Conservation (phyloP, 92 coral and sea anemone species). For the Actinostola sp. region DNA sequence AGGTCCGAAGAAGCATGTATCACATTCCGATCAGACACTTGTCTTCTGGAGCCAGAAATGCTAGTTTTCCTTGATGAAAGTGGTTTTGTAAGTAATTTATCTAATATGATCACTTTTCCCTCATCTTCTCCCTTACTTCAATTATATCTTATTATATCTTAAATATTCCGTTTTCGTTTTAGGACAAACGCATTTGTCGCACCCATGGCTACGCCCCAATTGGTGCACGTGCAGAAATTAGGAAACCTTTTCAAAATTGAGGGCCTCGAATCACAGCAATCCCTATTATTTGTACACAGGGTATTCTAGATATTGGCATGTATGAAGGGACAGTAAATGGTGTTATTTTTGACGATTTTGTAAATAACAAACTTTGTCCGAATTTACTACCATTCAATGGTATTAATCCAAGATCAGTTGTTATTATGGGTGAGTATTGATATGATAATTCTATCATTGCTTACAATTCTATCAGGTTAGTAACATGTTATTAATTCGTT, state of each 20-base stretch:
- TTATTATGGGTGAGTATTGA: constrained; percentile 28
- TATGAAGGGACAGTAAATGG: constrained; percentile 47
- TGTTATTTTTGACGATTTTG: constrained; percentile 34
- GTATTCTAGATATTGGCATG: constrained; percentile 50
- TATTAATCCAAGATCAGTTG: constrained; percentile 57
- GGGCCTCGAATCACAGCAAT: constrained; percentile 64
- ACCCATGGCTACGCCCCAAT: constrained; percentile 43
- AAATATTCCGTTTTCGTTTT: too few relatives aligned
- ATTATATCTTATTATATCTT: constrained; percentile 4
- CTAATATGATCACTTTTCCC: constrained; percentile 15
- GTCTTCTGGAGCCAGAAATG: constrained; percentile 42
- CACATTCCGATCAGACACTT: constrained; percentile 22
- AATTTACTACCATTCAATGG: constrained; percentile 58
- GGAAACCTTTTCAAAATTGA: constrained; percentile 35
- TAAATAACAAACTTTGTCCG: constrained; percentile 45
- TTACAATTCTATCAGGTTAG: too few relatives aligned
- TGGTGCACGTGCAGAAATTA: constrained; percentile 46
- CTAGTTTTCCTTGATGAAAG: constrained; percentile 34
- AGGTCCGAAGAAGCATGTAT: constrained; percentile 43
- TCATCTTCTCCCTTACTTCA: not conserved
- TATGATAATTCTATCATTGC: too few relatives aligned
- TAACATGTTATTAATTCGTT: not conserved
- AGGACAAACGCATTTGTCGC: constrained; percentile 43
- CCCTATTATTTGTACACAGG: constrained; percentile 59
- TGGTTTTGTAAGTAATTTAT: constrained; percentile 35